These are phyloP conservation scores for Teleopsis dalmanni DNA, from an alignment of 1,140 invertebrate species.

Conservation along the genomic window DNA sequence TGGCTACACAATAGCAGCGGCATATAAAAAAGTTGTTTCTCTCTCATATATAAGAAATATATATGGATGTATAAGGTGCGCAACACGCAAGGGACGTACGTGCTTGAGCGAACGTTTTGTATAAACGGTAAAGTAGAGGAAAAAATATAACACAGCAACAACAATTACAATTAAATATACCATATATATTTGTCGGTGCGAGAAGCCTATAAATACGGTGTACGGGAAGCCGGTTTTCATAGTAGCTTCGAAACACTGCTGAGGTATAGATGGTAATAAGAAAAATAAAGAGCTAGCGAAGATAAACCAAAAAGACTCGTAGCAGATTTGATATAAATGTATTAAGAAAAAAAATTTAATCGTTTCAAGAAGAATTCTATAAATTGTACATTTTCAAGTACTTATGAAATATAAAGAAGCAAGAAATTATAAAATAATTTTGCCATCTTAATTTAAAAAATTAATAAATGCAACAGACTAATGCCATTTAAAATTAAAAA, in stretches of 20 bases:
- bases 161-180: no score
- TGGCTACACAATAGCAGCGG: no score
- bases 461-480: conserved; percentile 41
- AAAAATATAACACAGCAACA: no score
- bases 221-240: conserved; percentile 19
- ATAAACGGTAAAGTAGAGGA: no score
- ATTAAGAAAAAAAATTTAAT: conserved; percentile 12
- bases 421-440: conserved; percentile 22
- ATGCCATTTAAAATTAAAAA: conserved; percentile 33
- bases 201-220: conserved; percentile 36
- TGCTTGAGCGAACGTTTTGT: no score
- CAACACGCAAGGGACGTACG: no score
- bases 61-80: no score
- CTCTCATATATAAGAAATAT: no score
- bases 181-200: no score
- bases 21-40: no score
- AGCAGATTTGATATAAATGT: conserved; percentile 5
- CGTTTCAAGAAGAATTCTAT: conserved; percentile 42
- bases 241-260: conserved; percentile 43
- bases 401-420: conserved; percentile 4
- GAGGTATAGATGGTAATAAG: conserved; percentile 17
- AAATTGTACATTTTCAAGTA: conserved; percentile 3
- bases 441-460: conserved; percentile 25
- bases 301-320: neutral
- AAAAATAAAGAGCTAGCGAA: neutral